phyloP scores from a whole-genome alignment of 2,888 invertebrate genomes.

The Elmis aenea region DNA sequence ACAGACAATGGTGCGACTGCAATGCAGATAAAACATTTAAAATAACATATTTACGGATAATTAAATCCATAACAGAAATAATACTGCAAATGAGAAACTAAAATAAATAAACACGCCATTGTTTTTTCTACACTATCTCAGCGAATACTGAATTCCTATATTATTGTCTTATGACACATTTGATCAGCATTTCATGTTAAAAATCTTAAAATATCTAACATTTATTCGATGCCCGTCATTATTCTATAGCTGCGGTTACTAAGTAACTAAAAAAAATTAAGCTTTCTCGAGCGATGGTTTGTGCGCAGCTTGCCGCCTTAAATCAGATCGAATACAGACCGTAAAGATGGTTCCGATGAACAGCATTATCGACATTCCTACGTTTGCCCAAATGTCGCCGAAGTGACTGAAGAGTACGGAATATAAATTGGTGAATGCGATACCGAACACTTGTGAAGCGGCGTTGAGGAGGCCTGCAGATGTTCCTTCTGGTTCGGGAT shows the following conservation, averaged over 20 bases:
- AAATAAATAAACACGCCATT: too few species aligned
- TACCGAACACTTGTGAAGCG: slow-evolving; percentile 80
- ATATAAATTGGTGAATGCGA: slow-evolving; percentile 72
- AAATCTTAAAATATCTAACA: too few species aligned
- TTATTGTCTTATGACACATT: too few species aligned
- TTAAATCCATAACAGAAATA: too few species aligned
- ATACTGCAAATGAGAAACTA: too few species aligned
- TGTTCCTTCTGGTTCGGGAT: slow-evolving; percentile 97
- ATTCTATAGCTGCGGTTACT: not conserved
- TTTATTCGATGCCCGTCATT: not conserved
- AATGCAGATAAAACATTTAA: too few species aligned
- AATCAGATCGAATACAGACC: slow-evolving; percentile 1
- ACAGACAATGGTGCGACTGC: too few species aligned
- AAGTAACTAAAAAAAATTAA: slow-evolving; percentile 6
- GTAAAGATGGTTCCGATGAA: slow-evolving; percentile 3
- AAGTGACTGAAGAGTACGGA: slow-evolving; percentile 60
- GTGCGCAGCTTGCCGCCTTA: slow-evolving; percentile 4
- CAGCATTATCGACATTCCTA: slow-evolving; percentile 2
- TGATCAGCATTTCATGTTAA: too few species aligned
- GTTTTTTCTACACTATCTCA: too few species aligned
- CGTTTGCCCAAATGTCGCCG: slow-evolving; percentile 54
- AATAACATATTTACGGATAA: too few species aligned
- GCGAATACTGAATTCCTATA: too few species aligned
- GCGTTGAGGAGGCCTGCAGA: slow-evolving; percentile 94
- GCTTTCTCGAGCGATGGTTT: slow-evolving; percentile 9